Evolutionary conservation across 2,888 invertebrate genomes (phyloP).

Genomic region (Lithophane leautieri): DNA sequence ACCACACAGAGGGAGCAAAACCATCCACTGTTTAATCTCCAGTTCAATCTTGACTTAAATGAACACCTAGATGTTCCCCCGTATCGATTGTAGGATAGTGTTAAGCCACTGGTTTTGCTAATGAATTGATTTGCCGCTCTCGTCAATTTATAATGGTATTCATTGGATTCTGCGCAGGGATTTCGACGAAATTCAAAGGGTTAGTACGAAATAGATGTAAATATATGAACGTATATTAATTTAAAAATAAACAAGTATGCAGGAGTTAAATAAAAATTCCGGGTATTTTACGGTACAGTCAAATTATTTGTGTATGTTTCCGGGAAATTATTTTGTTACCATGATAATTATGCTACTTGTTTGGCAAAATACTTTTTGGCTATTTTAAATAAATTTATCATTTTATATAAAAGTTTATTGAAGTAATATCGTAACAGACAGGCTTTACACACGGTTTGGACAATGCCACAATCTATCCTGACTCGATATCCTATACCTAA

Average conservation of each 20-base stretch:
- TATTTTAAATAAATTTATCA: background rate
- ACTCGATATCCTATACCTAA: background rate
- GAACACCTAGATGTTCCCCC: constrained; percentile 84
- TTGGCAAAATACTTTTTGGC: background rate
- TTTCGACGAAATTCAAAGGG: constrained; percentile 53
- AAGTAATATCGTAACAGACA: background rate
- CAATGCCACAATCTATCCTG: background rate
- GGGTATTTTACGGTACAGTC: background rate
- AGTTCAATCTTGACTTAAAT: constrained; percentile 88
- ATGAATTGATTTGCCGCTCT: constrained; percentile 87
- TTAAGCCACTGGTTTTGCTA: constrained; percentile 84
- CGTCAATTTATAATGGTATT: constrained; percentile 77
- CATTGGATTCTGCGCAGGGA: constrained; percentile 60
- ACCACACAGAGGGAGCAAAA: constrained; percentile 72
- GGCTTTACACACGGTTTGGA: background rate
- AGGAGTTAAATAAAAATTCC: background rate
- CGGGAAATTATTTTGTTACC: background rate
- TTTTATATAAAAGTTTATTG: background rate
- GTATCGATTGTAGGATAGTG: constrained; percentile 84
- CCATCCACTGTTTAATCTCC: constrained; percentile 85
- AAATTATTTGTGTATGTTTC: background rate
- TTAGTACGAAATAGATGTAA: constrained; percentile 13
- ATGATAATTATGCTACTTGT: background rate
- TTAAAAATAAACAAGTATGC: background rate
- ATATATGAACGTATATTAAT: background rate